phyloP scores from a whole-genome alignment of 2,797 vertebrate genomes.

The Tokudaia muenninki region DNA sequence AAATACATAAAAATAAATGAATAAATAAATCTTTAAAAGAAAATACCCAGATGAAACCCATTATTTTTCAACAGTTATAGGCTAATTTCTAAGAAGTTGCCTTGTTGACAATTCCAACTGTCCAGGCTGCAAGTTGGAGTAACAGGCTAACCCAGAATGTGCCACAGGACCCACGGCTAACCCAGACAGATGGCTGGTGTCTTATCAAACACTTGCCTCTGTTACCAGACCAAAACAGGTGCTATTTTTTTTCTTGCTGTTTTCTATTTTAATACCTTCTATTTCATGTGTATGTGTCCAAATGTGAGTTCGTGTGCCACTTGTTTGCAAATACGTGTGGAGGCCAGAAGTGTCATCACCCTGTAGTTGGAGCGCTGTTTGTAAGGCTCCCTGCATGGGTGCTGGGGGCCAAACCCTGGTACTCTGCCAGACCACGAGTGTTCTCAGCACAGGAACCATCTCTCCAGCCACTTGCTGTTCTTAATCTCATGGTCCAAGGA shows the following conservation, averaged over 20 bases:
- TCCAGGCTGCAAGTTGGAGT: background rate
- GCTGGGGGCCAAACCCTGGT: background rate
- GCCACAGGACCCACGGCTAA: background rate
- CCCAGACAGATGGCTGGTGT: background rate
- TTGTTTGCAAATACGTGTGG: background rate
- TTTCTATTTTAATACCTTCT: background rate
- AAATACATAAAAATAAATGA: no score
- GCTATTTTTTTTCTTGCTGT: conserved; percentile 21
- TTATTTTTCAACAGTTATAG: background rate
- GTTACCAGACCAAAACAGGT: background rate
- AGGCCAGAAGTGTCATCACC: background rate
- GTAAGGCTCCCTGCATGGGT: background rate
- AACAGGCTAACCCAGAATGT: background rate
- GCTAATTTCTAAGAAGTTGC: background rate
- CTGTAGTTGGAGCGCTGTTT: no score
- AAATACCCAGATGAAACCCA: background rate
- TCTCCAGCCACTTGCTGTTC: background rate
- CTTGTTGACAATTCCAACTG: background rate
- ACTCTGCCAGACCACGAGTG: background rate
- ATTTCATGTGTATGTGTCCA: background rate
- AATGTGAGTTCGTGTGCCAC: background rate
- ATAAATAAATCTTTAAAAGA: no score
- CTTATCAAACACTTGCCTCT: background rate
- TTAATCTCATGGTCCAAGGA: background rate
- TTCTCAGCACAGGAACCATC: no score